phyloP scores from a whole-genome alignment of 1,140 invertebrate genomes.

The Aphaenogaster rudis region DNA sequence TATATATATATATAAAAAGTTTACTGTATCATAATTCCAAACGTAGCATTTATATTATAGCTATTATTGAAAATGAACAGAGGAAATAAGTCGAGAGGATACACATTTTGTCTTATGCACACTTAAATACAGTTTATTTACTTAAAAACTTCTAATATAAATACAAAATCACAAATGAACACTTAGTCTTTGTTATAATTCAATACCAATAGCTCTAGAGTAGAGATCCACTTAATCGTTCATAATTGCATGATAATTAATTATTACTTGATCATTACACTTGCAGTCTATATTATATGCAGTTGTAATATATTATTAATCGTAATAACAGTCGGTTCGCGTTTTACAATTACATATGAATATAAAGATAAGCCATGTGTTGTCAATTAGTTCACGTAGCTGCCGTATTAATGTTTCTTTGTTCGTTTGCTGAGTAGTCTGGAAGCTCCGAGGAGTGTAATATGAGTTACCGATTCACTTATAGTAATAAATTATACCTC shows the following conservation, averaged over 20 bases:
- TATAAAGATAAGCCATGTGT: constrained; percentile 82
- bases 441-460: constrained; percentile 80
- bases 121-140: constrained; percentile 87
- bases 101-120: constrained; percentile 78
- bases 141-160: constrained; percentile 87
- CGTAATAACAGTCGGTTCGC: constrained; percentile 80
- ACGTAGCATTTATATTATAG: constrained; percentile 13
- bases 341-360: constrained; percentile 81
- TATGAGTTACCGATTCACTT: constrained; percentile 76
- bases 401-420: constrained; percentile 76
- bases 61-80: constrained; percentile 27
- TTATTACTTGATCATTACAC: constrained; percentile 85
- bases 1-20: not conserved
- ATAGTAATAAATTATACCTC: constrained; percentile 82
- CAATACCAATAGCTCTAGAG: constrained; percentile 81
- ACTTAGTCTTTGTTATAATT: constrained; percentile 86
- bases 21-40: constrained; percentile 17
- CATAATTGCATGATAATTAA: constrained; percentile 85
- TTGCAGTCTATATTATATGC: constrained; percentile 85
- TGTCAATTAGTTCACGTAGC: constrained; percentile 79
- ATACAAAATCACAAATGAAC: constrained; percentile 88
- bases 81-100: constrained; percentile 17
- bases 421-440: constrained; percentile 74
- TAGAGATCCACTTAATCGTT: constrained; percentile 80
- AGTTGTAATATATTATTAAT: constrained; percentile 81